phyloP scores from a whole-genome alignment of 2,888 invertebrate genomes.

The Liopterus haemorrhoidalis region DNA sequence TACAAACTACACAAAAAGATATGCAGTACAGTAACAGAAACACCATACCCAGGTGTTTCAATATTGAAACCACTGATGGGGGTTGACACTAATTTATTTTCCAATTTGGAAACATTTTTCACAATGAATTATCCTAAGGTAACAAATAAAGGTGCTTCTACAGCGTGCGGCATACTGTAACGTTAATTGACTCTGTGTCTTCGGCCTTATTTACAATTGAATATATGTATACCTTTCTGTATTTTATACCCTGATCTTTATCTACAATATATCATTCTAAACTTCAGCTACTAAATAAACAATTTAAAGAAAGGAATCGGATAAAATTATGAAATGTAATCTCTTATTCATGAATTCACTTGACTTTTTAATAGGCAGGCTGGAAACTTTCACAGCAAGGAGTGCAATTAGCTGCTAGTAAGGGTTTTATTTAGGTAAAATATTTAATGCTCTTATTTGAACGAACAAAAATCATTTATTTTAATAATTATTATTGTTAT shows the following conservation, averaged over 20 bases:
- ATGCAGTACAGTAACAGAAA: slow-evolving; percentile 57
- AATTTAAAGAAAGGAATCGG: too few species aligned
- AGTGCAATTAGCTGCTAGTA: too few species aligned
- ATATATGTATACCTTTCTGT: slow-evolving; percentile 3
- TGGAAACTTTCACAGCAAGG: too few species aligned
- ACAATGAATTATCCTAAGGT: slow-evolving; percentile 84
- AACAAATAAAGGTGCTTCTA: slow-evolving; percentile 33
- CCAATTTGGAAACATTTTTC: slow-evolving; percentile 92
- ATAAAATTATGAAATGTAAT: too few species aligned
- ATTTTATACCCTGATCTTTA: too few species aligned
- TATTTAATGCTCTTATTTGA: not conserved
- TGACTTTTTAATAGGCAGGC: too few species aligned
- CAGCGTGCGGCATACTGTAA: too few species aligned
- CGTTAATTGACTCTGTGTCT: not conserved
- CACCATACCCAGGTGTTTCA: slow-evolving; percentile 80
- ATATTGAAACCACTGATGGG: slow-evolving; percentile 93
- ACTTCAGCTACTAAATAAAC: too few species aligned
- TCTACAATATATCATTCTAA: too few species aligned
- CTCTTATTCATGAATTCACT: too few species aligned
- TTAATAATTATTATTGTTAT: slow-evolving; percentile 4
- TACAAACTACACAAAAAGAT: slow-evolving; percentile 60
- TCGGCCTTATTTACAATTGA: not conserved
- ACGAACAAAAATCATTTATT: not conserved
- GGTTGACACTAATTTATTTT: slow-evolving; percentile 82
- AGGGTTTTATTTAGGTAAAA: too few species aligned